A percentile compares a stretch with the other conserved stretches of the same genome.
Conservation (phyloP, 1,140 invertebrate genomes). For the Eurosta solidaginis region DNA sequence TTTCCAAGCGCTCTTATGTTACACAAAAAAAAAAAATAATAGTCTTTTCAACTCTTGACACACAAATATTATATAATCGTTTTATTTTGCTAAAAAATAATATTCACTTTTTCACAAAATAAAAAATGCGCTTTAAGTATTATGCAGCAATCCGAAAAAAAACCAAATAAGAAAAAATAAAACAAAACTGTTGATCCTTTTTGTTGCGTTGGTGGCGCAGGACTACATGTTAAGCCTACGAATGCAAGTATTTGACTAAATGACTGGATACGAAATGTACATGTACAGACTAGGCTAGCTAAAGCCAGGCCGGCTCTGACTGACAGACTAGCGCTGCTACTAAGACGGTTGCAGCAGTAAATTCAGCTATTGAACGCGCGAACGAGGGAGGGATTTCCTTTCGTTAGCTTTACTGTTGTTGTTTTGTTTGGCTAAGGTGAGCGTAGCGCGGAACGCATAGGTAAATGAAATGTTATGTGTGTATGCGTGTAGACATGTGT, state of each 20-base stretch:
- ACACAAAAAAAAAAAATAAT: no score
- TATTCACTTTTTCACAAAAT: not conserved
- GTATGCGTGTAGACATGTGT: not conserved
- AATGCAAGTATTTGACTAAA: constrained; percentile 2
- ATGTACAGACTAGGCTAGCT: not conserved
- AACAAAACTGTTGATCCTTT: constrained; percentile 5
- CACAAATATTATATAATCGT: no score
- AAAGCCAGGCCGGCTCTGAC: not conserved
- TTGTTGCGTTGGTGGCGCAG: not conserved
- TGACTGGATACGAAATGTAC: not conserved
- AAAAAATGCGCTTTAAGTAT: not conserved
- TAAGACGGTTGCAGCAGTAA: not conserved
- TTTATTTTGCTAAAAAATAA: no score
- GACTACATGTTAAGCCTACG: constrained; percentile 22
- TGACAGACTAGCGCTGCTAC: not conserved
- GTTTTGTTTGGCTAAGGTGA: not conserved
- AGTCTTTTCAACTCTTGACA: no score
- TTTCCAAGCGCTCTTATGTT: no score
- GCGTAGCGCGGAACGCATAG: not conserved
- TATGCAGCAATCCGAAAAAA: not conserved
- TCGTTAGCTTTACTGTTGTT: not conserved
- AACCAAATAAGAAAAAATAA: not conserved
- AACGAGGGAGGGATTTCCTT: constrained; percentile 1
- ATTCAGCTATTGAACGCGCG: not conserved
- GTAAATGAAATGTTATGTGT: not conserved